Percentiles rank a stretch among this genome's conserved stretches.
Conservation (phyloP, 2,888 invertebrate species). For the Leucozona laternaria region DNA sequence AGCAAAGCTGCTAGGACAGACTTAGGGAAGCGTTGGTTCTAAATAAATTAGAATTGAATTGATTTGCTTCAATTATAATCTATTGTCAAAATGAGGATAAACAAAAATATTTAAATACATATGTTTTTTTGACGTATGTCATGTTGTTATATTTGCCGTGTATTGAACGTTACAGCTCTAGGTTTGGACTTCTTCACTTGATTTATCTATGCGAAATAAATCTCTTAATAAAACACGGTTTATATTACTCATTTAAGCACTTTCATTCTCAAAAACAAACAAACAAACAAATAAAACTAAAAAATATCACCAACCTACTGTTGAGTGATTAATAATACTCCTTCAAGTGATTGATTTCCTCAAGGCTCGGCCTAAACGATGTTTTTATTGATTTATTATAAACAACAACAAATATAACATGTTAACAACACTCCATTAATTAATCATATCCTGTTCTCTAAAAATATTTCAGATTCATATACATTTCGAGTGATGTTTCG, state of each 20-base stretch:
- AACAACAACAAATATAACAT: conserved; percentile 34
- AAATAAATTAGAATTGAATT: no score
- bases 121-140: no score
- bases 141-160: no score
- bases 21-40: no score
- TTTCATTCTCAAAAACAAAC: conserved; percentile 20
- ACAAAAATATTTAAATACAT: no score
- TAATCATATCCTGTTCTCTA: conserved; percentile 54
- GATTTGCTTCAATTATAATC: no score
- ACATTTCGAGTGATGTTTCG: conserved; percentile 48
- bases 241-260: not conserved
- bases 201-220: no score
- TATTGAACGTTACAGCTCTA: no score
- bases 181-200: no score
- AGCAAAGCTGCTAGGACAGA: no score
- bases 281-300: conserved; percentile 1
- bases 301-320: conserved; percentile 35
- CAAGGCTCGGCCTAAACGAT: conserved; percentile 44
- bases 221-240: not conserved
- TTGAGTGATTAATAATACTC: conserved; percentile 65
- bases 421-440: conserved; percentile 49
- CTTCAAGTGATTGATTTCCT: conserved; percentile 60
- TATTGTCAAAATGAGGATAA: no score
- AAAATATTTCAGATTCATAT: conserved; percentile 58
- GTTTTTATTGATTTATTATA: conserved; percentile 64